These are phyloP conservation scores for Carcharodon carcharias DNA, from an alignment of 2,797 vertebrate genomes.

Conservation along the genomic window DNA sequence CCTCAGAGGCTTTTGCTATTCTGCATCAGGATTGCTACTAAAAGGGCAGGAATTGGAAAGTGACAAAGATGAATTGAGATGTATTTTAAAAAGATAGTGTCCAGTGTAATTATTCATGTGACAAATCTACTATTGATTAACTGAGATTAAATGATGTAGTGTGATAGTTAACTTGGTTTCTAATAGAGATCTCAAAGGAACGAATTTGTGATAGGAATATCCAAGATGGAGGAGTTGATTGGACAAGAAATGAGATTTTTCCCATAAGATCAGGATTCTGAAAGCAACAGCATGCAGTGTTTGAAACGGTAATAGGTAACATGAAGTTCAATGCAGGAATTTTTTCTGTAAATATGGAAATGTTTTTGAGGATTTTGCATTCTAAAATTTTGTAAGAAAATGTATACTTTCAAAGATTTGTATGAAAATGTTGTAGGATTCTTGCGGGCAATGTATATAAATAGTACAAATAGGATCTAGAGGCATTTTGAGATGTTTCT, in stretches of 20 bases:
- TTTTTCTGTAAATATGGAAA: not conserved
- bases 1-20: not conserved
- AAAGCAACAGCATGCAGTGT: not conserved
- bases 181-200: not conserved
- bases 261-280: not conserved
- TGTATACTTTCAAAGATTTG: not conserved
- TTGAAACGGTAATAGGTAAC: not conserved
- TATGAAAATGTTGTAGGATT: not conserved
- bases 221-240: not conserved
- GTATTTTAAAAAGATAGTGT: not conserved
- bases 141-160: not conserved
- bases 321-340: not conserved
- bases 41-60: not conserved
- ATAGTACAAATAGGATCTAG: not conserved
- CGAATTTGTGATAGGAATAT: not conserved
- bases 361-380: not conserved
- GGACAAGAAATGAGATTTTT: not conserved
- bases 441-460: not conserved
- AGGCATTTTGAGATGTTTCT: not conserved
- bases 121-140: conserved; percentile 4
- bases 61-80: not conserved
- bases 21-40: not conserved
- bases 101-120: not conserved
- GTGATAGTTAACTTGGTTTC: not conserved
- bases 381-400: not conserved